Percentiles rank a stretch among this genome's conserved stretches.
Conservation (phyloP, 30 jellyfish, hydroid and myxozoan genomes). For the Chrysaora quinquecirrha region DNA sequence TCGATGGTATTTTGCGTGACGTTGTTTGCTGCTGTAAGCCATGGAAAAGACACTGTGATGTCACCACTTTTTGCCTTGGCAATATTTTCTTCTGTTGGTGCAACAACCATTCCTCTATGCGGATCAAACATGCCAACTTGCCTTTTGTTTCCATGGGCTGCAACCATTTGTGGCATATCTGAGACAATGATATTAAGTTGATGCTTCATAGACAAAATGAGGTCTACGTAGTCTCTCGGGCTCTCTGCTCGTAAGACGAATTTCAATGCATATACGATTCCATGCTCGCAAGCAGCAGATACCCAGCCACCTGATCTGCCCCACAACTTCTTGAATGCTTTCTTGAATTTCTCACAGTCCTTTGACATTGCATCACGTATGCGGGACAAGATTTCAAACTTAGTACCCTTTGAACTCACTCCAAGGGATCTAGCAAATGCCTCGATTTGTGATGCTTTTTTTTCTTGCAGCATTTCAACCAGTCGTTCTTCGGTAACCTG, state of each 20-base stretch:
- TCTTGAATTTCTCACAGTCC: conserved; percentile 4
- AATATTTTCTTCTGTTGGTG: neutral
- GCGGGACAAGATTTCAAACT: conserved; percentile 10
- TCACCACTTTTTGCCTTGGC: neutral
- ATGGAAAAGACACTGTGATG: conserved; percentile 18
- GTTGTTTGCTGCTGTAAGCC: no score
- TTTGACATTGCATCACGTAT: neutral
- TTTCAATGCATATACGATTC: conserved; percentile 3
- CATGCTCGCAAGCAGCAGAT: conserved; percentile 8
- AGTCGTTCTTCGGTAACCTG: conserved; percentile 16
- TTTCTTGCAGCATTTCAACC: conserved; percentile 1
- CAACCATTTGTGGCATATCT: conserved; percentile 47
- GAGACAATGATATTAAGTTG: neutral
- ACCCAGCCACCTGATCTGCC: conserved; percentile 42
- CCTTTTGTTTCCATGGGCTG: conserved; percentile 28
- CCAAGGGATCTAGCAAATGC: conserved; percentile 20
- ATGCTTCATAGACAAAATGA: conserved; percentile 4
- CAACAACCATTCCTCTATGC: conserved; percentile 33
- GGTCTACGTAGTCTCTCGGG: conserved; percentile 21
- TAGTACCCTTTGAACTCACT: neutral
- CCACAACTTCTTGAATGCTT: conserved; percentile 19
- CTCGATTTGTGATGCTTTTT: neutral
- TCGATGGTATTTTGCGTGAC: no score
- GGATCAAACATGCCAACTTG: conserved; percentile 17
- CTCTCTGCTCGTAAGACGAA: conserved; percentile 20